Base-by-base conservation (phyloP, 1,140 invertebrate genomes). In the Campoletis sonorensis region DNA sequence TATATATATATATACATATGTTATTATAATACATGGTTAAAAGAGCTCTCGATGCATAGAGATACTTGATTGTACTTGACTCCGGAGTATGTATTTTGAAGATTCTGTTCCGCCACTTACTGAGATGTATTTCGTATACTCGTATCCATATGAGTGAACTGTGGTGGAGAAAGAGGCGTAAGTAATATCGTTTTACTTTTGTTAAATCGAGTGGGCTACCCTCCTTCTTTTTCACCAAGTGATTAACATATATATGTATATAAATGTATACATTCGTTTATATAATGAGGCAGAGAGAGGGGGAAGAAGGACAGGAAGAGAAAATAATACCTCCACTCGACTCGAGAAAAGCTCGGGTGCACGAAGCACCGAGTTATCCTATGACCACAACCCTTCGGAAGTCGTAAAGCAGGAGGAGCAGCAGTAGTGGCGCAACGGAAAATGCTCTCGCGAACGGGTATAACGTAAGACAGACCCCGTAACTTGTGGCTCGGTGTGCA, bases 361-460 rank as follows among this genome's bases (percentile, higher is more conserved):
- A 73, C 76, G 81, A 73, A 82, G 81, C 58, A 71, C 79, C 79
- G 33, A 79, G 79, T 79, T 79, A 79, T 67, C 49, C 73, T 61
- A 45, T 54, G 81, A 83, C 82, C 82, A 71, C 82, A 81, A 49
- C 82, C 82, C 82, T 81, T 81, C 79, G 68, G 77, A 83, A 83
- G 79, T 83, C 82, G 80, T 83, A 83, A 83, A 83, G 82, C 71
- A 78, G 58, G 5, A 72, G 40, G 40, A 45, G 40, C 40, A 45
- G 8, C 40, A 45, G 40, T 13, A 45, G 18, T 10, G 23, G 73
- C 40, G 80, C 75, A 67, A 40, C 70, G 75, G 26, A 23, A 51
- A 70, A 70, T 70, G 67, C 51, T 30, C 76, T 27, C 76, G 58
- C 49, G 76, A 45, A 78, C 33, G 76, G 72, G 67, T 33, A 70